Conservation (phyloP, 2,113 vertebrate genomes). For the Suricata suricatta region DNA sequence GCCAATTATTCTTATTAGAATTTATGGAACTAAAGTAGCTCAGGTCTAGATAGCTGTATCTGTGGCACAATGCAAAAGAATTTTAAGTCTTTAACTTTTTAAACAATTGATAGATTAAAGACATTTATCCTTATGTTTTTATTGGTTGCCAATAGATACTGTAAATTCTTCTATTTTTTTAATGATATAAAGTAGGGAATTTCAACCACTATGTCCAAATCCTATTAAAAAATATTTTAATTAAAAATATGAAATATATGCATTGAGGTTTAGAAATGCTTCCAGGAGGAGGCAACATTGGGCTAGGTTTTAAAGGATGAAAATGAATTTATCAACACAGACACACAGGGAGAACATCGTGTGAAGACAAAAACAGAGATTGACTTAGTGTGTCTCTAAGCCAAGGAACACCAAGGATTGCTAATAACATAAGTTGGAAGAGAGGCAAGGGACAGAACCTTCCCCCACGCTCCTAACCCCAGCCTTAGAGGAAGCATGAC, state of each 20-base stretch:
- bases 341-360: background rate
- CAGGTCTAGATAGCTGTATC: background rate
- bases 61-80: background rate
- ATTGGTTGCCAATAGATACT: background rate
- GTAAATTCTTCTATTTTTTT: background rate
- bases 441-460: background rate
- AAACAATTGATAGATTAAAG: background rate
- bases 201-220: background rate
- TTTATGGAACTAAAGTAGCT: background rate
- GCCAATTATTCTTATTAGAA: background rate
- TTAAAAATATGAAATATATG: background rate
- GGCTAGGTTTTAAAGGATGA: background rate
- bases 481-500: background rate
- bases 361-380: background rate
- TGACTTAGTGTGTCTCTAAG: background rate
- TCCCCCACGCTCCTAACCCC: background rate
- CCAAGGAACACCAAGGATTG: background rate
- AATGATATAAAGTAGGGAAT: background rate
- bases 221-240: background rate
- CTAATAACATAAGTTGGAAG: background rate
- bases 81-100: constrained; percentile 31
- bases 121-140: background rate
- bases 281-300: background rate
- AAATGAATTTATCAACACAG: background rate
- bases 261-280: background rate